These are phyloP conservation scores for Crax fasciolata DNA, from an alignment of 2,797 vertebrate species.

Conservation along the genomic window DNA sequence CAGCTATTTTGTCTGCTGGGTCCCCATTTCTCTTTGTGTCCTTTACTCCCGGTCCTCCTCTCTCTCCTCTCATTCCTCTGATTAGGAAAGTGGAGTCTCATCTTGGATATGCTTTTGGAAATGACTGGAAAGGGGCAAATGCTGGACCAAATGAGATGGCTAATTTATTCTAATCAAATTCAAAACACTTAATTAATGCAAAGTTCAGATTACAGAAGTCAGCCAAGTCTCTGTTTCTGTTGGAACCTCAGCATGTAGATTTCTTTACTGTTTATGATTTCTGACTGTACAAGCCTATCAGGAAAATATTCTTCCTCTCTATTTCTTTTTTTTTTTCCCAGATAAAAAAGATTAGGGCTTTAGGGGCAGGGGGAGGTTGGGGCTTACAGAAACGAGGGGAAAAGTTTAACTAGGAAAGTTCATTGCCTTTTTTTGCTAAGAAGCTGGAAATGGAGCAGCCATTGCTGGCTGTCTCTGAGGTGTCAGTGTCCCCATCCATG, in stretches of 20 bases:
- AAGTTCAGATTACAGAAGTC: conserved; percentile 62
- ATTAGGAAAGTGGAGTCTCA: neutral
- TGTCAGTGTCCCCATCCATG: neutral
- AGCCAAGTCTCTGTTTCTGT: conserved; percentile 76
- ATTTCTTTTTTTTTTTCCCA: neutral
- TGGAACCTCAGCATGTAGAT: conserved; percentile 51
- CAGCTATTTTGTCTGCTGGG: neutral
- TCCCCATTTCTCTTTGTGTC: neutral
- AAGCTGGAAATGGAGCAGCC: neutral
- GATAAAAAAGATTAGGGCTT: conserved; percentile 24
- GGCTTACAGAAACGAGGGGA: neutral
- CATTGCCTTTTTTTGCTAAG: neutral
- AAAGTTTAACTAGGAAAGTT: neutral
- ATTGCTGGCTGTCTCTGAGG: neutral
- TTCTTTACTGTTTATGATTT: conserved; percentile 63
- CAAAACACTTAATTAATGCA: conserved; percentile 68
- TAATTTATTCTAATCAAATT: conserved; percentile 71
- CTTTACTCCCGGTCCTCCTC: neutral
- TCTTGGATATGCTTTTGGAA: neutral
- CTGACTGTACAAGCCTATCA: conserved; percentile 29
- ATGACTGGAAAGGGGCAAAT: conserved; percentile 38
- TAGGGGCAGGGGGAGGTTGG: neutral
- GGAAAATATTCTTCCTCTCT: conserved; percentile 25
- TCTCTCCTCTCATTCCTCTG: neutral
- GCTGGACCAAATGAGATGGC: conserved; percentile 22